These are phyloP conservation scores for Parthenolecanium corni DNA, from an alignment of 2,888 invertebrate species.

Conservation along the genomic window DNA sequence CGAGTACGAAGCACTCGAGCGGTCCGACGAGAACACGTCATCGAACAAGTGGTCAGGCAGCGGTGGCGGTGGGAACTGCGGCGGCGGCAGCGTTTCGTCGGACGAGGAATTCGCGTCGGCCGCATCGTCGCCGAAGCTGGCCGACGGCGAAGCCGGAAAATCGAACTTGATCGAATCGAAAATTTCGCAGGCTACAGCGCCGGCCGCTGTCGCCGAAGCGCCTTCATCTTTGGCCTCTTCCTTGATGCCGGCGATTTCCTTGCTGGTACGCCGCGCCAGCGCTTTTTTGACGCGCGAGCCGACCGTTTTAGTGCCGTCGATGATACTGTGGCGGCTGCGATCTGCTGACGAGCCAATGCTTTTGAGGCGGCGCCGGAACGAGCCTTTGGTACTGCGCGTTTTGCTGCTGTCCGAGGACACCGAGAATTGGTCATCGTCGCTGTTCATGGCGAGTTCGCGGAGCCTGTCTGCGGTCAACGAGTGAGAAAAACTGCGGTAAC, in stretches of 20 bases:
- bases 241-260: constrained; percentile 11
- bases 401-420: constrained; percentile 7
- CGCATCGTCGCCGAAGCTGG: not conserved
- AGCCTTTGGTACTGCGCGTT: constrained; percentile 12
- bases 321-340: constrained; percentile 11
- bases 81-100: constrained; percentile 13
- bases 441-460: not conserved
- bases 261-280: constrained; percentile 13
- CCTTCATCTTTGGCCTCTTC: constrained; percentile 2
- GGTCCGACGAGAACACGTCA: constrained; percentile 15
- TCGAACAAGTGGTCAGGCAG: not conserved
- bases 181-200: constrained; percentile 9
- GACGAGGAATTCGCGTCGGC: not conserved
- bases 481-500: too few relatives aligned
- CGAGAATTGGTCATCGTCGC: constrained; percentile 15
- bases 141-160: constrained; percentile 1
- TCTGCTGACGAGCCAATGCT: constrained; percentile 17
- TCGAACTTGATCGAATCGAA: constrained; percentile 20
- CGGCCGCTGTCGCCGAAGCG: not conserved
- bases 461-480: not conserved
- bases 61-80: constrained; percentile 10
- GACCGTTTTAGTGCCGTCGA: constrained; percentile 6
- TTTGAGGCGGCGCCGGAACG: constrained; percentile 16
- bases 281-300: constrained; percentile 14
- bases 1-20: constrained; percentile 17